phyloP scores from a whole-genome alignment of 64 coral and sea anemone species.

The Acropora tenuis region DNA sequence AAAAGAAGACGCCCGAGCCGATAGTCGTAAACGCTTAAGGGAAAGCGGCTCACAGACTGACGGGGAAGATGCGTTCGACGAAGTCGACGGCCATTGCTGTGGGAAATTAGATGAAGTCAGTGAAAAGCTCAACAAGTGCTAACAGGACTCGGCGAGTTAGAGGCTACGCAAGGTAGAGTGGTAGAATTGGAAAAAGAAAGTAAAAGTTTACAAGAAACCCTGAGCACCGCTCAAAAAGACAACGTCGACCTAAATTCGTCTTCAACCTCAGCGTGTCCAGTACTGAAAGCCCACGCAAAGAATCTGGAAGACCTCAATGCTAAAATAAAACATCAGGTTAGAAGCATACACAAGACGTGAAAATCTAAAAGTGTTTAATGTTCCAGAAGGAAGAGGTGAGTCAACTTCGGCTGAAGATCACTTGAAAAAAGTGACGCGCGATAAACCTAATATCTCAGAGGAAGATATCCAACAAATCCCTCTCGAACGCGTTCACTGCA shows the following conservation, averaged over 20 bases:
- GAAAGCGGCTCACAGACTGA: slow-evolving; percentile 3
- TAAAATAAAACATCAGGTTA: too few relatives aligned
- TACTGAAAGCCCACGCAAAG: not conserved
- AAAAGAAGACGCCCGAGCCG: not conserved
- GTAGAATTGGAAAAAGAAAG: slow-evolving; percentile 16
- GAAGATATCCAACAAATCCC: too few relatives aligned
- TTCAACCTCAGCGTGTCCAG: not conserved
- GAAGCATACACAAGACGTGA: too few relatives aligned
- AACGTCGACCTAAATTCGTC: not conserved
- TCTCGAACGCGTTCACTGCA: too few relatives aligned
- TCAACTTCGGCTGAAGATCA: too few relatives aligned
- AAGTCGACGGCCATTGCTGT: not conserved
- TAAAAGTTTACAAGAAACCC: slow-evolving; percentile 1
- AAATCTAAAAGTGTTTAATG: too few relatives aligned
- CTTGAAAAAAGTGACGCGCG: too few relatives aligned
- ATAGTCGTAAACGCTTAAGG: not conserved
- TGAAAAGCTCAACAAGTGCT: not conserved
- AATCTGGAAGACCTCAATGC: too few relatives aligned
- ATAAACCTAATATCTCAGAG: too few relatives aligned
- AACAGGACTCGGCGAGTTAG: slow-evolving; percentile 1
- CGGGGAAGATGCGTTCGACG: not conserved
- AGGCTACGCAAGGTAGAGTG: not conserved
- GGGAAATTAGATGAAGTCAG: not conserved
- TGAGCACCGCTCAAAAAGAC: not conserved
- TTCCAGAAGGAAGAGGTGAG: too few relatives aligned